Base-by-base conservation (phyloP, 2,888 invertebrate species). In the Augochlorella aurata region DNA sequence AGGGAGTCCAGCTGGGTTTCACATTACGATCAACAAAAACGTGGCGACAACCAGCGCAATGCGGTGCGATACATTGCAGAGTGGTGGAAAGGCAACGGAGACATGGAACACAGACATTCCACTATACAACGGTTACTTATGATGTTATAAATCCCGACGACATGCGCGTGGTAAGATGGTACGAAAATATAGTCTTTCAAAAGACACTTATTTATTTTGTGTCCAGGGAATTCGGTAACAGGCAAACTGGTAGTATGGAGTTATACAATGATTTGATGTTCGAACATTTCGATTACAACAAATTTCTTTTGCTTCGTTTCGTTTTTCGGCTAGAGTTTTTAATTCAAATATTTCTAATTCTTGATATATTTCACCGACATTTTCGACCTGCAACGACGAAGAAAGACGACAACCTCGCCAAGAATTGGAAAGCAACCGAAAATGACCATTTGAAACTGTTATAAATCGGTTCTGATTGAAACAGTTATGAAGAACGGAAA, bases 1-100 rank as follows among this genome's bases (percentile, higher is more conserved):
- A 84, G 83, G 69, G 9, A 38, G 63, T 18, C 63, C 63, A 82
- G 74, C 89, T 90, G 90, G 81, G 88, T 90, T 90, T 90, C 90
- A 74, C 88, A 89, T 90, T 90, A 90, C 88, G 82, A 77, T 82
- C 83, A 84, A 86, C 89, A 90, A 90, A 90, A 90, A 90, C 86
- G 84, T 81, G 81, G 74, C 81, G 82, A 68, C 83, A 78, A 77
- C 81, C 52, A 76, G 75, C 10, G 24, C n/a, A 1, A n/a, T 8
- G 9, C 52, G 9, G 52, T 16, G 52, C 52, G 52, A 52, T n/a
- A 2, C 24, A 2, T 29, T 29, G 58, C 24, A n/a, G 16, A 24
- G 58, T 29, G 24, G 24, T 21, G 24, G 12, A 14, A 24, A 8
- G 58, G 58, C 58, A 58, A 58, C 58, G 21, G 54, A 29, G 58